Conservation (phyloP, 2,113 vertebrate genomes). For the Sigmodon hispidus region DNA sequence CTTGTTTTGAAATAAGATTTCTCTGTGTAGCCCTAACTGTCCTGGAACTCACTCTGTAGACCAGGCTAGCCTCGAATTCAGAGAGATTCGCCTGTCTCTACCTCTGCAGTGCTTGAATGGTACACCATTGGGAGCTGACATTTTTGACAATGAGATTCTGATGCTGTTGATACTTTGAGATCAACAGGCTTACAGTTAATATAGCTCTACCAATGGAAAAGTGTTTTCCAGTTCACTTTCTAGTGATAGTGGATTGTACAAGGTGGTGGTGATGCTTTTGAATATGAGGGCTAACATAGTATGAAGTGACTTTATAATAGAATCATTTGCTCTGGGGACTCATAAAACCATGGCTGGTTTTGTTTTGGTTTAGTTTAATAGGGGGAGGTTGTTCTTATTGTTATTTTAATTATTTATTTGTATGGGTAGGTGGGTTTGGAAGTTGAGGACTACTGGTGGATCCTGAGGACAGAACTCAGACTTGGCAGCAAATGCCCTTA, state of each 20-base stretch:
- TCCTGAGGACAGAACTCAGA: not conserved
- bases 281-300: not conserved
- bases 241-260: not conserved
- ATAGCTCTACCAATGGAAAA: not conserved
- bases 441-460: not conserved
- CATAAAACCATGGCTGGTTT: not conserved
- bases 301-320: not conserved
- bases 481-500: not conserved
- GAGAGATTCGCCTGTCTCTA: not conserved
- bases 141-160: not conserved
- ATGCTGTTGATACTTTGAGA: not conserved
- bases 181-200: not conserved
- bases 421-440: no score
- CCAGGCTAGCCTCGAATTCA: not conserved
- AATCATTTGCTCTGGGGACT: not conserved
- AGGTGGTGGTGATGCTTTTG: not conserved
- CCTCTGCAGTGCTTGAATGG: not conserved
- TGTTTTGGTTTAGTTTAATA: not conserved
- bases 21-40: not conserved
- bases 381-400: not conserved
- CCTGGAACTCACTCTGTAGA: not conserved
- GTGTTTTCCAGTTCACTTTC: not conserved
- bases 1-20: not conserved
- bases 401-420: not conserved
- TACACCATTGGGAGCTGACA: not conserved